Evolutionary conservation across 2,888 invertebrate genomes (phyloP).

Genomic region (Ligdia adustata): DNA sequence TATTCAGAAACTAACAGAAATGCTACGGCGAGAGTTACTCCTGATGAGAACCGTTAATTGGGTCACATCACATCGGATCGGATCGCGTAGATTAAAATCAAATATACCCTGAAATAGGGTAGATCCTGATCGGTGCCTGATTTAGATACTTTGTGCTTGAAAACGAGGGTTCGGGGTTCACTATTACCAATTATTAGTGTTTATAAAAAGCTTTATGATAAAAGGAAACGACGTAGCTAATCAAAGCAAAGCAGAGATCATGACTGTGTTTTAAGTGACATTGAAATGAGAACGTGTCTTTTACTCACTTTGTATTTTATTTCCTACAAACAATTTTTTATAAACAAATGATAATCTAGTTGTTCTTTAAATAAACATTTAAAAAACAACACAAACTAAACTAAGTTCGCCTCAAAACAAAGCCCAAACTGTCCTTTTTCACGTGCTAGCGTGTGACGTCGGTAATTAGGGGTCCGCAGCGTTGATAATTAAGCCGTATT

Average conservation of each 20-base stretch:
- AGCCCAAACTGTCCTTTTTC: conserved; percentile 45
- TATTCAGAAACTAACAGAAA: neutral
- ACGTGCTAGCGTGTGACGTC: conserved; percentile 39
- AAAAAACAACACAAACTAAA: conserved; percentile 19
- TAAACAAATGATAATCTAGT: too few species aligned
- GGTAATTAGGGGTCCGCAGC: conserved; percentile 45
- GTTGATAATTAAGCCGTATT: conserved; percentile 68
- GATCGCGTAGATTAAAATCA: conserved; percentile 49
- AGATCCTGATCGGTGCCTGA: conserved; percentile 31
- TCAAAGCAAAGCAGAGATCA: too few species aligned
- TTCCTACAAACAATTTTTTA: too few species aligned
- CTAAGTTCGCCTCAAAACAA: too few species aligned
- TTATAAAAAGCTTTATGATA: too few species aligned
- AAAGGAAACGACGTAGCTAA: too few species aligned
- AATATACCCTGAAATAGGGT: conserved; percentile 50
- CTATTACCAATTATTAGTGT: too few species aligned
- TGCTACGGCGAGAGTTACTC: neutral
- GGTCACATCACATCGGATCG: conserved; percentile 51
- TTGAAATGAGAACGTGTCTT: too few species aligned
- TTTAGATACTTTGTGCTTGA: conserved; percentile 13
- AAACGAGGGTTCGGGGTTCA: neutral
- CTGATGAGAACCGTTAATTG: conserved; percentile 44
- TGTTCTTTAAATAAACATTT: too few species aligned
- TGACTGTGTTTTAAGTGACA: too few species aligned
- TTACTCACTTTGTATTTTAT: too few species aligned